phyloP scores from a whole-genome alignment of 2,797 vertebrate genomes.

The Arctocebus calabarensis region DNA sequence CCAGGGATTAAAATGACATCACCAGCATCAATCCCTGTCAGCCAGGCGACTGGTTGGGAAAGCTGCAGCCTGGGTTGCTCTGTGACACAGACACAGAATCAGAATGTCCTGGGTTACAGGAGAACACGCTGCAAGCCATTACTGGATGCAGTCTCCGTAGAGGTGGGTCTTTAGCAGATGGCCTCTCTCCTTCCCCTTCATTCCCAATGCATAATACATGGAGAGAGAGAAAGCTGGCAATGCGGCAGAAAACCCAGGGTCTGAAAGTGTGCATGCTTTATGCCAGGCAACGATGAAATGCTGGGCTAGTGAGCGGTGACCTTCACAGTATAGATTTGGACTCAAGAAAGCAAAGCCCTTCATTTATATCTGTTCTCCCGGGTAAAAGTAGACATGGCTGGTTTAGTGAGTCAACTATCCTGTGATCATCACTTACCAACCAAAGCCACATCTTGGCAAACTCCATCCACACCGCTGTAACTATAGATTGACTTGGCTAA shows the following conservation, averaged over 20 bases:
- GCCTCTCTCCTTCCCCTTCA: not conserved
- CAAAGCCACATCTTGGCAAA: conserved; percentile 24
- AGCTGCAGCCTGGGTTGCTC: not conserved
- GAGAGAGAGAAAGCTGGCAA: not conserved
- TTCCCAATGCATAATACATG: not conserved
- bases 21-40: conserved; percentile 35
- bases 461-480: not conserved
- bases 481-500: not conserved
- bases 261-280: not conserved
- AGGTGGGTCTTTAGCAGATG: not conserved
- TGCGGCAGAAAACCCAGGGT: not conserved
- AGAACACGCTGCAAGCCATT: not conserved
- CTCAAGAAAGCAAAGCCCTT: not conserved
- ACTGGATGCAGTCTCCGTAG: not conserved
- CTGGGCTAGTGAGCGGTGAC: not conserved
- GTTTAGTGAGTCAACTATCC: not conserved
- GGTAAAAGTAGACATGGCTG: not conserved
- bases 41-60: not conserved
- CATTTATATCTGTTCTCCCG: not conserved
- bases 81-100: not conserved
- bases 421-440: not conserved
- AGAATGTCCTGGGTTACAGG: not conserved
- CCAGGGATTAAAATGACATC: conserved; percentile 34
- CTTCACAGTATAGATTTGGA: not conserved
- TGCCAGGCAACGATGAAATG: not conserved